Base-by-base conservation (phyloP, 2,113 vertebrate genomes). In the Actenoides hombroni region DNA sequence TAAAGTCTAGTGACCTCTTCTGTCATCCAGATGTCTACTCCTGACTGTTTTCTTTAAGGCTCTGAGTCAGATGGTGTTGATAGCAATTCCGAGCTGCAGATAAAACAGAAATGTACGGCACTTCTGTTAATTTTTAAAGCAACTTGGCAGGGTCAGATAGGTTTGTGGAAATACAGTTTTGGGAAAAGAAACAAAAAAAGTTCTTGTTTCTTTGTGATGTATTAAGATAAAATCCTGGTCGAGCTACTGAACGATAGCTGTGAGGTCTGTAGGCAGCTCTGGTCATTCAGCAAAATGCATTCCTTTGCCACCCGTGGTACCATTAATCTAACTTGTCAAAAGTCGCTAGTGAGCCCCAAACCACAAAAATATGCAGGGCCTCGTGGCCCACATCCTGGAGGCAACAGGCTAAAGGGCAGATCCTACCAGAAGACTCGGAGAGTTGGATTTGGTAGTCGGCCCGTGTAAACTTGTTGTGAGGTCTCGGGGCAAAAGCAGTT, bases 1-100 rank as follows among this genome's bases (percentile, higher is more conserved):
- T 92, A 69, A 92, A 88, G 40, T 68, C 95, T 84, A 63, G 75
- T 85, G 75, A 87, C 78, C 51, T 73, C 67, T 90, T 87, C 54
- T 37, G 35, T 75, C 2, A 9, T 76, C 61, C 31, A 64, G 25
- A 64, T 79, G 29, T 75, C 49, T 78, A 9, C 29, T 69, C 42
- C 44, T 90, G 68, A 33, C 56, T 73, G 37, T 86, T 92, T 91
- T 80, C 37, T 90, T 81, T 49, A 87, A 73, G 78, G 48, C 75
- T 90, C 21, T 51, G 78, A 60, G 49, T 53, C 75, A 83, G 88
- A 37, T 59, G 46, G 60, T 65, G 56, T 59, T 87, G 74, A 61
- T 33, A 69, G 31, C 42, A 59, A 48, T 68, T 51, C 53, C 31
- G 3, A 70, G 68, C 74, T 84, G 57, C 37, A 86, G 31, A 33